Evolutionary conservation across 2,888 invertebrate species (phyloP).

Genomic region (Neocrepidodera transversa): DNA sequence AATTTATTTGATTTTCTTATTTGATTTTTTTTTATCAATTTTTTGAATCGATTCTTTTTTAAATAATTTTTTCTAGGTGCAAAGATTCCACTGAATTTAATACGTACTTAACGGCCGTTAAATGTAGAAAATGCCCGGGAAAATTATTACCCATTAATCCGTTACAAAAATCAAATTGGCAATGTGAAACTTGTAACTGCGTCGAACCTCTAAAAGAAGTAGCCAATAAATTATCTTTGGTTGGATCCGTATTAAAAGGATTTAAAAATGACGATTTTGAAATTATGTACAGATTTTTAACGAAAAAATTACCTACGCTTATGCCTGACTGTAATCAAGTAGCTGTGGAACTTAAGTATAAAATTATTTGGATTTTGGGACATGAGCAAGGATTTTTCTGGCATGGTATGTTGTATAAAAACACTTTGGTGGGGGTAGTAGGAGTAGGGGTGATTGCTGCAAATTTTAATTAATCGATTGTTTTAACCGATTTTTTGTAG

Average conservation of each 20-base stretch:
- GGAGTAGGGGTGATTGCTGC: no score
- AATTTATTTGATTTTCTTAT: no score
- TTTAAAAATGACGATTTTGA: conserved; percentile 63
- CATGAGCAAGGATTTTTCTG: conserved; percentile 65
- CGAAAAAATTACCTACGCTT: conserved; percentile 63
- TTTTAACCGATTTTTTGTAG: no score
- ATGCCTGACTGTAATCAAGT: conserved; percentile 69
- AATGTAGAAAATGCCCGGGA: conserved; percentile 61
- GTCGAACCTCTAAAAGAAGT: conserved; percentile 61
- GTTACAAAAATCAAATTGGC: conserved; percentile 65
- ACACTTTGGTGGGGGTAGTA: no score
- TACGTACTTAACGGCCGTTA: conserved; percentile 52
- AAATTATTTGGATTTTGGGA: conserved; percentile 69
- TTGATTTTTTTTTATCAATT: no score
- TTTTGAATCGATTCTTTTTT: no score
- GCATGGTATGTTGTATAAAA: conserved; percentile 67
- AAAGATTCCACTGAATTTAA: conserved; percentile 72
- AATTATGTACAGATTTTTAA: conserved; percentile 66
- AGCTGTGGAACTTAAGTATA: conserved; percentile 69
- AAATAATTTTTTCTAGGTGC: no score
- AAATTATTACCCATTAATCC: conserved; percentile 67
- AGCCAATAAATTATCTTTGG: conserved; percentile 61
- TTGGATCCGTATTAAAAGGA: conserved; percentile 65
- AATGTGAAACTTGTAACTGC: conserved; percentile 64
- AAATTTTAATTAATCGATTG: no score